Evolutionary conservation across 2,888 invertebrate species (phyloP).

Genomic region (Synergus umbraculus): DNA sequence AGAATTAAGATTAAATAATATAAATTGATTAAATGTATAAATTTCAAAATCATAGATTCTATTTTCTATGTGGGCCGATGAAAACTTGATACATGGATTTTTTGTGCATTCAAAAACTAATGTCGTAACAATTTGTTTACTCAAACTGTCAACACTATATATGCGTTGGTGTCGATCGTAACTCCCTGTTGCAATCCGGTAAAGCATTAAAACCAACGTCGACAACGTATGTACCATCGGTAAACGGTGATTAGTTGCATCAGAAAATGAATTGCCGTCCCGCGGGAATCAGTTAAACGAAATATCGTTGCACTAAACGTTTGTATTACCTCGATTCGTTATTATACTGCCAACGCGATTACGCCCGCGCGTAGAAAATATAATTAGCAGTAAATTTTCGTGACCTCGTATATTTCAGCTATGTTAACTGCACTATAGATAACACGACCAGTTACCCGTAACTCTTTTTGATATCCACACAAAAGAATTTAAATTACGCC

Average conservation of each 20-base stretch:
- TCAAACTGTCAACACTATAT: conserved; percentile 7
- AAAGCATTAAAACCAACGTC: conserved; percentile 44
- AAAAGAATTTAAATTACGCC: neutral
- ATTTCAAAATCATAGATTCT: neutral
- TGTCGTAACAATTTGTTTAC: conserved; percentile 21
- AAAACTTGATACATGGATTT: too few relatives aligned
- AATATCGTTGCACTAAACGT: conserved; percentile 44
- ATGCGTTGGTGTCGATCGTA: conserved; percentile 32
- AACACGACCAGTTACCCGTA: neutral
- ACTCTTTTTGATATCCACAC: neutral
- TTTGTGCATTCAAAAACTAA: neutral
- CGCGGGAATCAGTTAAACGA: conserved; percentile 43
- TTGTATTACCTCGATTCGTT: conserved; percentile 39
- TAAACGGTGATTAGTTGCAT: conserved; percentile 45
- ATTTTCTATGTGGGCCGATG: neutral
- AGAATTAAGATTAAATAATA: neutral
- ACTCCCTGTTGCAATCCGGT: conserved; percentile 28
- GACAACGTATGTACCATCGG: conserved; percentile 41
- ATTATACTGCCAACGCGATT: conserved; percentile 44
- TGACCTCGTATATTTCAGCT: conserved; percentile 41
- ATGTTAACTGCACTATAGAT: conserved; percentile 23
- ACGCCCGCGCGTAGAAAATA: conserved; percentile 45
- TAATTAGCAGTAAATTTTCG: conserved; percentile 57
- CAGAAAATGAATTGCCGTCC: conserved; percentile 41
- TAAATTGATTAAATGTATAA: neutral